A percentile compares a stretch with the other conserved stretches of the same genome.
Evolutionary conservation across 2,888 invertebrate species (phyloP).

Genomic region (Azorinus chamasolen): DNA sequence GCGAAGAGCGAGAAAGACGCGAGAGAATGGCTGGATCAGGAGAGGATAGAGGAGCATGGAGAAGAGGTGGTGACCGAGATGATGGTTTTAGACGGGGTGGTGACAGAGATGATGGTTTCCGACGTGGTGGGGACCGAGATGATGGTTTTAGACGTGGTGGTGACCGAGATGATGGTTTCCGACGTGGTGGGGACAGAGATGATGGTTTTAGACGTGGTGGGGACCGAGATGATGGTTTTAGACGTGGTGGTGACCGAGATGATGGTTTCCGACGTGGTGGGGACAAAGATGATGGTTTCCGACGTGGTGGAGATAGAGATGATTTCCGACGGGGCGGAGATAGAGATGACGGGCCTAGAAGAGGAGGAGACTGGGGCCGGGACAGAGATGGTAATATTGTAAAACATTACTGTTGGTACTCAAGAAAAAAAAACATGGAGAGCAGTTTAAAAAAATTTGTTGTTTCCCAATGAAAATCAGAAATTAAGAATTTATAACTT

Average conservation of each 20-base stretch:
- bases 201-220: constrained; percentile 21
- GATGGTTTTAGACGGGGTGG: constrained; percentile 28
- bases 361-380: constrained; percentile 30
- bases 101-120: constrained; percentile 23
- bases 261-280: constrained; percentile 46
- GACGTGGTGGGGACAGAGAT: constrained; percentile 32
- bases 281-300: constrained; percentile 36
- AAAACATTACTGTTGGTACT: constrained; percentile 4
- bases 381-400: constrained; percentile 26
- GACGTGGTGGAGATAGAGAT: constrained; percentile 1
- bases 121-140: constrained; percentile 13
- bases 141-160: constrained; percentile 22
- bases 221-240: constrained; percentile 7
- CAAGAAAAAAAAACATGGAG: constrained; percentile 15
- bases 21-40: constrained; percentile 21
- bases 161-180: constrained; percentile 31
- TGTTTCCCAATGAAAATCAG: no score
- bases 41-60: constrained; percentile 39
- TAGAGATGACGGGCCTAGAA: constrained; percentile 11
- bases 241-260: constrained; percentile 46
- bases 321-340: constrained; percentile 16
- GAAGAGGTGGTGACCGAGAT: constrained; percentile 38
- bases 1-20: constrained; percentile 43
- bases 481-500: no score
- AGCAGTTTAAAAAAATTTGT: no score